Percentiles rank a stretch among this genome's conserved stretches.
These are phyloP conservation scores for Mormyrus iriodes DNA, from an alignment of 2,113 vertebrate species.

Conservation along the genomic window DNA sequence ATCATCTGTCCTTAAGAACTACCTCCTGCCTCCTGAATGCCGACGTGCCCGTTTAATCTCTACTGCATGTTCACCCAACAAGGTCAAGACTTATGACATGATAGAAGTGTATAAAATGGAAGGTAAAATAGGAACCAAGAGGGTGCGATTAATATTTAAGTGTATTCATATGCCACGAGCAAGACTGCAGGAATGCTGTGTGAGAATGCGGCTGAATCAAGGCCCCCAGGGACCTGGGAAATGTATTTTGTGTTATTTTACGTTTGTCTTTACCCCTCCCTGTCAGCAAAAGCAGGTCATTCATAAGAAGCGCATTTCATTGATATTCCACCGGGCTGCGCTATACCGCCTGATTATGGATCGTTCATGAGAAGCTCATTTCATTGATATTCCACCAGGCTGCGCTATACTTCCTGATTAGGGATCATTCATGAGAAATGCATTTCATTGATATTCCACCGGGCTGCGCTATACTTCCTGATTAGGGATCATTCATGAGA, in stretches of 20 bases:
- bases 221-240: conserved; percentile 58
- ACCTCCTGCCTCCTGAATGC: neutral
- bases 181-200: neutral
- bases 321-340: conserved; percentile 55
- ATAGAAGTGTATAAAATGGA: neutral
- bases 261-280: conserved; percentile 55
- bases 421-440: conserved; percentile 64
- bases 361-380: neutral
- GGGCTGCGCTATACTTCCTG: conserved; percentile 48
- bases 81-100: neutral
- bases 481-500: conserved; percentile 32
- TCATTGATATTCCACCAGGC: neutral
- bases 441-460: conserved; percentile 62
- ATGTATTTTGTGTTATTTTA: conserved; percentile 50
- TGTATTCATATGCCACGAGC: neutral
- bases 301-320: conserved; percentile 68
- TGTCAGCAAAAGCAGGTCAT: conserved; percentile 66
- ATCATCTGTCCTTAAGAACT: neutral
- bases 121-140: neutral
- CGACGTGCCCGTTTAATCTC: neutral
- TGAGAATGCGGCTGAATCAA: neutral
- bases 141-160: neutral
- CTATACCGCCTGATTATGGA: conserved; percentile 53
- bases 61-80: neutral
- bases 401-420: neutral